A percentile compares a stretch with the other conserved stretches of the same genome.
Evolutionary conservation across 1,140 invertebrate species (phyloP).

Genomic region (Tribolium castaneum): DNA sequence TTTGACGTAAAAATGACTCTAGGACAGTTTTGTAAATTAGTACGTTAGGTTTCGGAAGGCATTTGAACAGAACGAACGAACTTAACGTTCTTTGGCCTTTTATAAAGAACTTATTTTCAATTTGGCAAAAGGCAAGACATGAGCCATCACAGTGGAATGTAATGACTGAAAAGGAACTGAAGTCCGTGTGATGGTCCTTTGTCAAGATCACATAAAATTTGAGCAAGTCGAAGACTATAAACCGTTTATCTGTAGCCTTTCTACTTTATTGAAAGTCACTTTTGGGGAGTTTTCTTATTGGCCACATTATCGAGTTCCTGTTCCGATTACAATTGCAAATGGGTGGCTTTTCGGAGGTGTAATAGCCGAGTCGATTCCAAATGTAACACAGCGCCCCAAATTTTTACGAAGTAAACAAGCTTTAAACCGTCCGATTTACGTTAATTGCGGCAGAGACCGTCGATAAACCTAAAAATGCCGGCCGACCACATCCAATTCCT

Average conservation of each 20-base stretch:
- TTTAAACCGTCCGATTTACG: neutral
- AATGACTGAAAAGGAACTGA: neutral
- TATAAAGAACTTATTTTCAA: too few species aligned
- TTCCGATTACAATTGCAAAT: conserved; percentile 13
- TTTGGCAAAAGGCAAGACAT: too few species aligned
- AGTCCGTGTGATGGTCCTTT: neutral
- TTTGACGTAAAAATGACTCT: too few species aligned
- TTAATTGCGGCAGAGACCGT: neutral
- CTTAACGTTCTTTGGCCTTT: neutral
- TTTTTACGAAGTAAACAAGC: neutral
- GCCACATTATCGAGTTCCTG: neutral
- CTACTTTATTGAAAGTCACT: conserved; percentile 3
- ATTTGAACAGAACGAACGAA: neutral
- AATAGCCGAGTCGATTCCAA: neutral
- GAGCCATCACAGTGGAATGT: neutral
- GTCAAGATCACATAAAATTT: neutral
- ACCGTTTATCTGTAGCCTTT: conserved; percentile 1
- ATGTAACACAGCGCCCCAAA: neutral
- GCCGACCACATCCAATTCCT: conserved; percentile 9
- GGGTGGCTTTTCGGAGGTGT: neutral
- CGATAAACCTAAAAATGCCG: neutral
- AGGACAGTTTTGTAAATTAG: too few species aligned
- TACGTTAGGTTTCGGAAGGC: too few species aligned
- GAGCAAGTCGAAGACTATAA: neutral
- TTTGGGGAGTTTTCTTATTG: neutral